Evolutionary conservation across 2,888 invertebrate genomes (phyloP), one percentile per base, ranked within the genome.

Genomic region (Metopia argyrocephala): DNA sequence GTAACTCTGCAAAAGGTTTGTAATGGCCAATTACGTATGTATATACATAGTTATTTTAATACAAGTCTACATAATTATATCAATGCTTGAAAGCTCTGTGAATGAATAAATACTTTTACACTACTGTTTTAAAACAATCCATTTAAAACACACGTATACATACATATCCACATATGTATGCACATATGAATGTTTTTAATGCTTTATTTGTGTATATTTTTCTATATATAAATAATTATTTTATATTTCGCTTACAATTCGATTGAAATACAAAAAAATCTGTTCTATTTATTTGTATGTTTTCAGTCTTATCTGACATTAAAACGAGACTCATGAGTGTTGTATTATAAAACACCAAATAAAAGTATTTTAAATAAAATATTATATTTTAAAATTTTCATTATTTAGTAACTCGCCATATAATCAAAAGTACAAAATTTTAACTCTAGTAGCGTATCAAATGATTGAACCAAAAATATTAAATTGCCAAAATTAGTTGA

Each of bases 371-470:
- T 50, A 62, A 23, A 54, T 48, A 20, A 70, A 68, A 66, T 20
- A 46, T 46, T 46, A 12, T n/a, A 15, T 6, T 46, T n/a, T 46
- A 15, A 31, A 31, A 7, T 31, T 38, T 7, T 18, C 18, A 46
- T 50, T 48, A 45, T 62, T 76, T 28, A 61, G 57, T 64, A 70
- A 52, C 45, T 70, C 6, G 45, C 46, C 18, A 28, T 52, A 70
- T 65, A 65, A 70, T 70, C 59, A 64, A 38, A 48, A 69, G 38
- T 38, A 62, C 27, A 12, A 15, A 6, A n/a, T n/a, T n/a, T n/a
- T n/a, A 6, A 52, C 52, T 57, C 15, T 6, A 65, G 6, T 27
- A 46, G 12, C 52, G 61, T 76, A 62, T 69, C 38, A 76, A 25
- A 46, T 23, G 23, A 38, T 59, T 20, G 59, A 25, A 38, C 38